phyloP scores from a whole-genome alignment of 2,797 vertebrate species.

The Acipenser transmontanus region DNA sequence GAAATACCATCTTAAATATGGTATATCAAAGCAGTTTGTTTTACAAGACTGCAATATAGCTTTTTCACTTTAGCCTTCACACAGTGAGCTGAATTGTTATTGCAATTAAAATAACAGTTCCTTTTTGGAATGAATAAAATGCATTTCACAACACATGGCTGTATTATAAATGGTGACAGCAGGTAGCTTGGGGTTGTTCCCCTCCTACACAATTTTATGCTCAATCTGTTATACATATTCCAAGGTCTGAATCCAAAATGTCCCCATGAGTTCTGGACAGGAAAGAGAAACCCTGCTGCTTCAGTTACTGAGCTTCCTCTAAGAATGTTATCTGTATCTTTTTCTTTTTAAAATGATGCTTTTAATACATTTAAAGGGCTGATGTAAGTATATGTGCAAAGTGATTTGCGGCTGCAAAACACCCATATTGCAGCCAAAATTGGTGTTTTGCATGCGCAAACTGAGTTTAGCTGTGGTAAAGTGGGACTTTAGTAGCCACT shows the following conservation, averaged over 20 bases:
- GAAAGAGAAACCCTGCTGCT: background rate
- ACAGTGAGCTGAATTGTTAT: background rate
- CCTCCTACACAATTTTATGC: slow-evolving; percentile 24
- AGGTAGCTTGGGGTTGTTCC: slow-evolving; percentile 19
- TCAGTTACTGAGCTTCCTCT: background rate
- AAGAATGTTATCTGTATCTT: background rate
- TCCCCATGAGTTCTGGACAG: background rate
- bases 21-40: too few relatives aligned
- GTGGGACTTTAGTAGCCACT: too few relatives aligned
- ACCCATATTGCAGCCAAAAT: too few relatives aligned
- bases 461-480: too few relatives aligned
- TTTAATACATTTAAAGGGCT: too few relatives aligned
- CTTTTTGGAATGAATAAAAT: background rate
- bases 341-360: too few relatives aligned
- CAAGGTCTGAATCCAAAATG: slow-evolving; percentile 32
- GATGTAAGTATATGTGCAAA: too few relatives aligned
- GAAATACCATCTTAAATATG: too few relatives aligned
- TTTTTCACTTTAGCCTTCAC: background rate
- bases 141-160: slow-evolving; percentile 2
- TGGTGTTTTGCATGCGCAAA: too few relatives aligned
- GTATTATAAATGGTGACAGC: slow-evolving; percentile 25
- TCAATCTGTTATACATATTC: slow-evolving; percentile 28
- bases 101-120: slow-evolving; percentile 16
- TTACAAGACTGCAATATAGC: too few relatives aligned
- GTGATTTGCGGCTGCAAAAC: too few relatives aligned